These are phyloP conservation scores for Brachyhypopomus gauderio DNA, from an alignment of 2,113 vertebrate genomes.

Conservation along the genomic window DNA sequence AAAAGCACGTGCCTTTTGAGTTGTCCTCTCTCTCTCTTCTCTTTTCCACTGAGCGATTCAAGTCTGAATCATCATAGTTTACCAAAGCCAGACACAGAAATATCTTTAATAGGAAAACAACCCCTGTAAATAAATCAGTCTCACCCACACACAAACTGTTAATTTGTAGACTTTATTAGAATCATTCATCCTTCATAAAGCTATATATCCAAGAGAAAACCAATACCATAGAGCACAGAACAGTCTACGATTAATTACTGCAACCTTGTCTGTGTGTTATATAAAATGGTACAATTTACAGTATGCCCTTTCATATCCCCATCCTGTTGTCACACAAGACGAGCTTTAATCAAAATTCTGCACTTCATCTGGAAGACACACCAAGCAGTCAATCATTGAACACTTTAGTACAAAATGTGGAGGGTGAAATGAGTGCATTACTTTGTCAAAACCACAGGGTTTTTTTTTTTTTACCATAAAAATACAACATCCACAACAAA, in stretches of 20 bases:
- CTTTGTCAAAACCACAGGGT: not conserved
- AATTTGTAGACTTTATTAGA: not conserved
- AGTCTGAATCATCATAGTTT: too few species aligned
- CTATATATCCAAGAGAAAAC: slow-evolving; percentile 58
- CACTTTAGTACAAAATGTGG: not conserved
- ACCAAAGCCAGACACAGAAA: too few species aligned
- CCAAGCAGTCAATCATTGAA: slow-evolving; percentile 49
- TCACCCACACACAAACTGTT: too few species aligned
- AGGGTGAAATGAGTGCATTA: not conserved
- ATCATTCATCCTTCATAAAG: slow-evolving; percentile 20
- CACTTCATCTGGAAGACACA: slow-evolving; percentile 68
- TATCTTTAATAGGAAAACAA: too few species aligned
- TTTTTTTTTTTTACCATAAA: not conserved
- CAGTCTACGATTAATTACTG: too few species aligned
- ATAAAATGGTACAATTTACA: slow-evolving; percentile 43
- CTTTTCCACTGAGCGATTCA: too few species aligned
- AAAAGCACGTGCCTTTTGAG: too few species aligned
- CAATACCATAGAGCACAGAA: too few species aligned
- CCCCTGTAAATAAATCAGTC: too few species aligned
- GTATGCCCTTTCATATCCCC: slow-evolving; percentile 57
- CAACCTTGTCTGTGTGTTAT: not conserved
- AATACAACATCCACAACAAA: not conserved
- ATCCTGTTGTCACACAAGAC: slow-evolving; percentile 68
- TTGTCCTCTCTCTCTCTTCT: too few species aligned
- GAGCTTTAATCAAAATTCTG: slow-evolving; percentile 56